phyloP scores from a whole-genome alignment of 2,113 vertebrate genomes.

The Pelvicachromis taeniatus region DNA sequence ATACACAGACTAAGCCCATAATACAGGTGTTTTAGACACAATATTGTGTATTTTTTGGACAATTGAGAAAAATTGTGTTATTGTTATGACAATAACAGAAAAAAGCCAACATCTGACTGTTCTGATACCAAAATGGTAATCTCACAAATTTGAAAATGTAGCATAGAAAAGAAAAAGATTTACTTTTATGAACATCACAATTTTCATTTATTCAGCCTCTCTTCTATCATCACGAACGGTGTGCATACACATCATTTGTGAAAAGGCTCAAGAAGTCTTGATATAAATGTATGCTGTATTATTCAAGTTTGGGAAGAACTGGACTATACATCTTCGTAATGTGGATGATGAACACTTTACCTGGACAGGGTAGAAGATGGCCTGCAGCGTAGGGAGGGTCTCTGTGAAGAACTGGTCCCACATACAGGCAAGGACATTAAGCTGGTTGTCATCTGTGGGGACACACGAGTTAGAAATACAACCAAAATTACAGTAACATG shows the following conservation, averaged over 20 bases:
- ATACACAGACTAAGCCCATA: not conserved
- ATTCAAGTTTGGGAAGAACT: not conserved
- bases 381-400: slow-evolving; percentile 91
- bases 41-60: not conserved
- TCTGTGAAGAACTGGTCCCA: slow-evolving; percentile 93
- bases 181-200: not conserved
- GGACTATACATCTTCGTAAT: not conserved
- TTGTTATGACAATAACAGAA: not conserved
- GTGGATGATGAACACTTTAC: slow-evolving; percentile 57
- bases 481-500: not conserved
- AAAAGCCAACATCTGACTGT: not conserved
- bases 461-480: not conserved
- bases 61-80: too few species aligned
- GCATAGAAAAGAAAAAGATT: not conserved
- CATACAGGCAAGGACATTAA: slow-evolving; percentile 80
- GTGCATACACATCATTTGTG: too few species aligned
- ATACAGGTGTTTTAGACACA: not conserved
- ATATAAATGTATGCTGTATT: not conserved
- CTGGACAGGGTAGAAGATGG: slow-evolving; percentile 95
- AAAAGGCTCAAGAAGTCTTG: not conserved
- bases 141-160: not conserved
- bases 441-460: slow-evolving; percentile 78
- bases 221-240: too few species aligned
- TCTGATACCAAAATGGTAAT: not conserved
- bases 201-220: not conserved